phyloP scores from a whole-genome alignment of 2,113 vertebrate species.

The Myocastor coypus region DNA sequence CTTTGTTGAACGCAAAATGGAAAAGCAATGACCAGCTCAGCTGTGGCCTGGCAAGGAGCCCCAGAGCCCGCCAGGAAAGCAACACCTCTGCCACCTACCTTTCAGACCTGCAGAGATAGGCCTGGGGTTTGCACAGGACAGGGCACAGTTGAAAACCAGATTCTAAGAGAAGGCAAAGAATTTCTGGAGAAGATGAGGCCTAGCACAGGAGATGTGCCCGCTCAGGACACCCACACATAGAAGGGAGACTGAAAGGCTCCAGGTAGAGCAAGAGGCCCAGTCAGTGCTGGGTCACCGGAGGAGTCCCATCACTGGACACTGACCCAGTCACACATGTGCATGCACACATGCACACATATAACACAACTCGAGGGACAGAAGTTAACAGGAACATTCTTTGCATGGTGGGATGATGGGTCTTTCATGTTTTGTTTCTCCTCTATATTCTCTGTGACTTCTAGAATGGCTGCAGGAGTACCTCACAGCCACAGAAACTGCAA shows the following conservation, averaged over 20 bases:
- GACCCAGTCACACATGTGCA: too few relatives aligned
- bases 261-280: neutral
- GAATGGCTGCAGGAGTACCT: neutral
- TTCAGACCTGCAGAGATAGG: neutral
- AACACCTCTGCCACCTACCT: fast-evolving
- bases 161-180: neutral
- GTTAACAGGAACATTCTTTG: neutral
- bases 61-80: neutral
- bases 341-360: too few relatives aligned
- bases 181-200: neutral
- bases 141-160: neutral
- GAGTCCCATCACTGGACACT: neutral
- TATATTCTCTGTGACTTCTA: neutral
- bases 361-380: neutral
- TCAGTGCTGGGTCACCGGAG: too few relatives aligned
- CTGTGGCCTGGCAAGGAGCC: neutral
- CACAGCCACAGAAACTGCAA: neutral
- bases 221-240: neutral
- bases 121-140: neutral
- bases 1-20: neutral
- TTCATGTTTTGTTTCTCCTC: neutral
- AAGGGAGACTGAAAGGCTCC: neutral
- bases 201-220: neutral
- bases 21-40: neutral
- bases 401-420: neutral